Base-by-base conservation (phyloP, 1,140 invertebrate species). In the Drosophila varians region DNA sequence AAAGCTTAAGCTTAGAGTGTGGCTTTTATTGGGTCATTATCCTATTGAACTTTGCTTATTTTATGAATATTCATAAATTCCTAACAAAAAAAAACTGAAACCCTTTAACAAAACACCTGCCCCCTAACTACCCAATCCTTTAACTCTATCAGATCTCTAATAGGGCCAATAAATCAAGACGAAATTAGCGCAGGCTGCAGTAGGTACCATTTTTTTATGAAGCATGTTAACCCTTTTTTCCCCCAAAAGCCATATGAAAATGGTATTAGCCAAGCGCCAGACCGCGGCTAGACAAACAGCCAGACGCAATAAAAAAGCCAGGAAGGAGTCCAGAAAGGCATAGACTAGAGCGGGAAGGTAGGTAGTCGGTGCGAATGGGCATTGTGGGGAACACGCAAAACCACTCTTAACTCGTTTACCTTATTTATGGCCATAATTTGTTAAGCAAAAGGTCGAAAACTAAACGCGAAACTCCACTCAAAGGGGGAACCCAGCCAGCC, bases 371-470 rank as follows among this genome's bases (percentile, higher is more conserved):
- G 74, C 69, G 62, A 70, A 78, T 65, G 58, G 69, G 57, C 78
- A 62, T 76, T 83, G 78, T 79, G 16, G 49, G 72, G 49, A 74
- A 86, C 82, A 86, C 82, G 77, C 82, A 87, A 87, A 87, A 87
- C 77, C 82, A 93, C 94, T 71, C 94, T 93, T 75, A 95, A 74
- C 86, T 89, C 86, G 86, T 89, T 89, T 77, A 82, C 73, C 75
- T 89, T 89, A 89, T 89, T 89, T 89, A 89, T 89, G 86, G 57
- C 70, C 80, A 89, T 89, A 89, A 89, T 89, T 89, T 89, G 86
- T 89, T 86, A 69, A 77, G 56, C 70, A 77, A 89, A 84, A 89
- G 86, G 86, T 89, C 79, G 77, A 88, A 83, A 77, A 77, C 84
- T 77, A 87, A 80, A 74, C 58, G 62, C 60, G 64, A 31, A 66